These are phyloP conservation scores for Emydoidea blandingii DNA, from an alignment of 2,797 vertebrate species.

Conservation along the genomic window DNA sequence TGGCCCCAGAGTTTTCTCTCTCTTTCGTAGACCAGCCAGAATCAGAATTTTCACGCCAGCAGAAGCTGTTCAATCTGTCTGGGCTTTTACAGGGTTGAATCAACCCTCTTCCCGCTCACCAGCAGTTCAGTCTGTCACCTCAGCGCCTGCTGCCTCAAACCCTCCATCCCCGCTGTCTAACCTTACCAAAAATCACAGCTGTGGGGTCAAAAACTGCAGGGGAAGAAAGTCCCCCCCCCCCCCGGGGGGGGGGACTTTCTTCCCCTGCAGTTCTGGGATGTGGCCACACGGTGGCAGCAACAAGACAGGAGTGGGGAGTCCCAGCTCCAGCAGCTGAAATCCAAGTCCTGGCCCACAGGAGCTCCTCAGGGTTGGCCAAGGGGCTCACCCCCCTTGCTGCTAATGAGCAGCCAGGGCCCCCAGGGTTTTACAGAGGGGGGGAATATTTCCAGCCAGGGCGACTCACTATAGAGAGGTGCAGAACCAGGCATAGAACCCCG, in stretches of 20 bases:
- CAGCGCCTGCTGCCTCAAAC: background rate
- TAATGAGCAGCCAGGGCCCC: background rate
- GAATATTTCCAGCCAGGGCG: background rate
- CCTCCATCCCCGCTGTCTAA: background rate
- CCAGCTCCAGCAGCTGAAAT: background rate
- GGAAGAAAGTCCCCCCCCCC: too few species aligned
- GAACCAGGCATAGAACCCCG: background rate
- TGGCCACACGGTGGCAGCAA: slow-evolving; percentile 43
- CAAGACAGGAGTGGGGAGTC: background rate
- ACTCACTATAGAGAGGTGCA: background rate
- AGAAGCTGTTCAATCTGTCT: background rate
- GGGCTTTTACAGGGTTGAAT: background rate
- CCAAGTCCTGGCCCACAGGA: too few species aligned
- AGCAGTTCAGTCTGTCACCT: too few species aligned
- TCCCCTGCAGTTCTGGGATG: accelerated
- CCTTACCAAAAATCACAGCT: background rate
- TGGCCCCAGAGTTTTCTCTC: background rate
- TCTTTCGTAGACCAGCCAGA: background rate
- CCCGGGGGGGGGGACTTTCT: accelerated
- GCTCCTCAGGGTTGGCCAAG: too few species aligned
- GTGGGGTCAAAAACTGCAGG: background rate
- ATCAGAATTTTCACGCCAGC: background rate
- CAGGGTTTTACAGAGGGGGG: background rate
- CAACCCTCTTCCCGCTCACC: background rate
- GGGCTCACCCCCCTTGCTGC: too few species aligned